Percentiles rank a stretch among this genome's conserved stretches.
phyloP scores from a whole-genome alignment of 2,113 vertebrate genomes.

The Ameiurus melas region DNA sequence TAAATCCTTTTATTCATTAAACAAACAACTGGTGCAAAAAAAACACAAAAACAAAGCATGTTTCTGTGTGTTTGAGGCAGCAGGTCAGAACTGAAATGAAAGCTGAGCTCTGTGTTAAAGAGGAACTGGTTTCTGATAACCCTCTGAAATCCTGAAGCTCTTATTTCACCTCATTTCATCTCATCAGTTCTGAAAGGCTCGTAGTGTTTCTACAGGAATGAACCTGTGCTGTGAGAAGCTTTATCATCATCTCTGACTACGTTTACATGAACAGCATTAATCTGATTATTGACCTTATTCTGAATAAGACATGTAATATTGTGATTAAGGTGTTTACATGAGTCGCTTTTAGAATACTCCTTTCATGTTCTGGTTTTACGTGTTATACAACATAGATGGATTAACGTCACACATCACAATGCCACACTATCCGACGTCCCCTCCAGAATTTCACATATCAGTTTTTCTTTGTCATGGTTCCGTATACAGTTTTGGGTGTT shows the following conservation, averaged over 20 bases:
- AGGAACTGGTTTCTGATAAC: not conserved
- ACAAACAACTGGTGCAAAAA: not conserved
- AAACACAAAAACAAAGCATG: not conserved
- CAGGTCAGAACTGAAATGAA: not conserved
- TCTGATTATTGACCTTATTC: no score
- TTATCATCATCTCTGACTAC: not conserved
- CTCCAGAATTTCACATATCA: no score
- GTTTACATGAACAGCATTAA: no score
- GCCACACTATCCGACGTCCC: no score
- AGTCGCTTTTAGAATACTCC: no score
- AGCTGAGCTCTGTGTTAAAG: not conserved
- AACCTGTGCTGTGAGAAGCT: not conserved
- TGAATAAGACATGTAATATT: no score
- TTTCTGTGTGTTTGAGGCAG: not conserved
- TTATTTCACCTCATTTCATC: not conserved
- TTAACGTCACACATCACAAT: no score
- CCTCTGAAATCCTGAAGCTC: not conserved
- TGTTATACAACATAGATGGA: no score
- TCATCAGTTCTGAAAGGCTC: not conserved
- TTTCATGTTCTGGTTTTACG: no score
- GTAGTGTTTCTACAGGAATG: not conserved
- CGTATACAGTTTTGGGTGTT: no score
- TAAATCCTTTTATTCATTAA: not conserved
- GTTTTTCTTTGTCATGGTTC: no score
- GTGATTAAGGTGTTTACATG: no score